Percentiles rank a stretch among this genome's conserved stretches.
These are phyloP conservation scores for Steinernema scapterisci DNA, from an alignment of 2,888 invertebrate species.

Conservation along the genomic window DNA sequence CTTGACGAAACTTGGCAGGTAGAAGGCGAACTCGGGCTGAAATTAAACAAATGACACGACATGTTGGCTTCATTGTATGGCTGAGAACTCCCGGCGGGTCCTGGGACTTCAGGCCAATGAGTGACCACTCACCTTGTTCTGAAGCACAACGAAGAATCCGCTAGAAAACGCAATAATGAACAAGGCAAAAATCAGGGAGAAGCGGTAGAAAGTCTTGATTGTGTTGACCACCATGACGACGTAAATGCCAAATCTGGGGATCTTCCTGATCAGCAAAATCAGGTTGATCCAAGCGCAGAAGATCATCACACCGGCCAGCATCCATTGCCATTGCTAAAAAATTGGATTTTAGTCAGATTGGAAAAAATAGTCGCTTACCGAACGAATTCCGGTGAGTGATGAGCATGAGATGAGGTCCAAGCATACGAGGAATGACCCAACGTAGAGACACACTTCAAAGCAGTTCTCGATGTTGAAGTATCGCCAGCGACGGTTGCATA, in stretches of 20 bases:
- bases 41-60: slow-evolving; percentile 20
- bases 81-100: too few relatives aligned
- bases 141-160: slow-evolving; percentile 61
- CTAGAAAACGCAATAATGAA: slow-evolving; percentile 63
- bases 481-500: slow-evolving; percentile 68
- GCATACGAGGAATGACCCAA: slow-evolving; percentile 70
- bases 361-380: slow-evolving; percentile 54
- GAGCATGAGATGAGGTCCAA: slow-evolving; percentile 69
- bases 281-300: slow-evolving; percentile 70
- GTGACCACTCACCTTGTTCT: slow-evolving; percentile 57
- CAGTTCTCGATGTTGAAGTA: slow-evolving; percentile 71
- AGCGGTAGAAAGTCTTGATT: slow-evolving; percentile 68
- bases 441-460: slow-evolving; percentile 71
- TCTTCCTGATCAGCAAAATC: slow-evolving; percentile 68
- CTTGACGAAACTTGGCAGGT: slow-evolving; percentile 65
- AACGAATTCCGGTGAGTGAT: slow-evolving; percentile 67
- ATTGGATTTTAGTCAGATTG: background rate
- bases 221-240: slow-evolving; percentile 70
- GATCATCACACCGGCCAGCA: slow-evolving; percentile 70
- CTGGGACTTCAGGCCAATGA: too few relatives aligned
- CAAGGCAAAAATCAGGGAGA: slow-evolving; percentile 68
- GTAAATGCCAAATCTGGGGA: slow-evolving; percentile 68
- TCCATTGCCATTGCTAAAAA: slow-evolving; percentile 71
- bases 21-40: slow-evolving; percentile 62
- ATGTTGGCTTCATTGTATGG: too few relatives aligned